A percentile compares a stretch with the other conserved stretches of the same genome.
These are phyloP conservation scores for Megalops atlanticus DNA, from an alignment of 2,113 vertebrate species.

Conservation along the genomic window DNA sequence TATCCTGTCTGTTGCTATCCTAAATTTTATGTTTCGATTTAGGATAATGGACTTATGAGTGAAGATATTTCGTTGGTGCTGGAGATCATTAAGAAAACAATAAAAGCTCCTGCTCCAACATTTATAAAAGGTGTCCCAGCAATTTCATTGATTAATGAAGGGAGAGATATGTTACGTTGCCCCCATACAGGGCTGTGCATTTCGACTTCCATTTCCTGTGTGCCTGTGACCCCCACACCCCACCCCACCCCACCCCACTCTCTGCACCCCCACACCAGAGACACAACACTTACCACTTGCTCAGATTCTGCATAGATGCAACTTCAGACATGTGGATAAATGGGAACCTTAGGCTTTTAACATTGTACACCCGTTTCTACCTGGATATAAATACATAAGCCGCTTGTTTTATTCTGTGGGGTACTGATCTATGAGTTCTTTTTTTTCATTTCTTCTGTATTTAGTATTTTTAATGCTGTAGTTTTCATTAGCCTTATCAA, in stretches of 20 bases:
- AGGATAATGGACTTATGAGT: neutral
- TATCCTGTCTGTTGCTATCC: neutral
- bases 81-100: constrained; percentile 1
- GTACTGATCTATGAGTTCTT: constrained; percentile 59
- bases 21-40: neutral
- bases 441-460: constrained; percentile 42
- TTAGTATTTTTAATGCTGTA: constrained; percentile 73
- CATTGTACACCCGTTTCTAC: neutral
- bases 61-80: neutral
- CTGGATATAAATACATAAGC: constrained; percentile 9
- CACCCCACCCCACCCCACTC: neutral
- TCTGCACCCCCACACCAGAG: neutral
- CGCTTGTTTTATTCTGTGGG: constrained; percentile 58
- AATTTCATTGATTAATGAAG: constrained; percentile 5
- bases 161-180: neutral
- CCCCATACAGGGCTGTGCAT: neutral
- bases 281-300: neutral
- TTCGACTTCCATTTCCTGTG: neutral
- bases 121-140: neutral
- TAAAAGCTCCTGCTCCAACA: constrained; percentile 10
- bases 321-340: constrained; percentile 19
- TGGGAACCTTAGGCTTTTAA: constrained; percentile 10
- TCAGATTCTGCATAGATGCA: constrained; percentile 21
- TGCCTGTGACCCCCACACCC: neutral
- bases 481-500: constrained; percentile 81